These are phyloP conservation scores for Eilema caniola DNA, from an alignment of 2,888 invertebrate species.

Conservation along the genomic window DNA sequence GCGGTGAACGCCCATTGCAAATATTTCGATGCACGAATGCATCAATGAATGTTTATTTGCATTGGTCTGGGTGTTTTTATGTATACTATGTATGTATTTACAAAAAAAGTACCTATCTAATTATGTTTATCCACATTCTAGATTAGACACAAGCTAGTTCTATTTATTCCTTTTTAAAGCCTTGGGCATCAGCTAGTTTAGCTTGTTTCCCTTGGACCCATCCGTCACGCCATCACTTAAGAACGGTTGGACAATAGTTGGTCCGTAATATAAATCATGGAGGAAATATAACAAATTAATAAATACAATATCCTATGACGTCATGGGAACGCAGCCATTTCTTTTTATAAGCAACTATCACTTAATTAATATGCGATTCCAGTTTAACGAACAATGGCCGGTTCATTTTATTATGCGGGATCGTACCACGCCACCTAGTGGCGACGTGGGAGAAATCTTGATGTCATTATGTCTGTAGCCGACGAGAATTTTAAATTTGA, in stretches of 20 bases:
- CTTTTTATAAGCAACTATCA: slow-evolving; percentile 62
- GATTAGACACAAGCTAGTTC: too few species aligned
- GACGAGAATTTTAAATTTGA: slow-evolving; percentile 34
- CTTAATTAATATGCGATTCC: slow-evolving; percentile 66
- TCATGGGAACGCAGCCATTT: slow-evolving; percentile 63
- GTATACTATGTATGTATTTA: too few species aligned
- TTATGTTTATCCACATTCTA: too few species aligned
- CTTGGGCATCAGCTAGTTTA: too few species aligned
- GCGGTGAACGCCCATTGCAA: too few species aligned
- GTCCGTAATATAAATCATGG: background rate
- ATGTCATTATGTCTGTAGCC: slow-evolving; percentile 47
- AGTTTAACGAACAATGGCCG: slow-evolving; percentile 63
- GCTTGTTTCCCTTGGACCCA: too few species aligned
- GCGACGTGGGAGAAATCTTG: slow-evolving; percentile 60
- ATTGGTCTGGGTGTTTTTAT: too few species aligned
- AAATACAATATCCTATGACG: slow-evolving; percentile 58
- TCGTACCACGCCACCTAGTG: slow-evolving; percentile 56
- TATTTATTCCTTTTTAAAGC: too few species aligned
- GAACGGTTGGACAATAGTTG: background rate
- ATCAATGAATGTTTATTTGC: too few species aligned
- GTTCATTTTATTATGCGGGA: slow-evolving; percentile 62
- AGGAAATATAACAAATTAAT: slow-evolving; percentile 16
- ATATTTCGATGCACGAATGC: too few species aligned
- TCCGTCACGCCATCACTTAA: too few species aligned
- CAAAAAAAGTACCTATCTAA: too few species aligned